Conservation (phyloP, 1,140 invertebrate genomes). For the Riptortus pedestris region DNA sequence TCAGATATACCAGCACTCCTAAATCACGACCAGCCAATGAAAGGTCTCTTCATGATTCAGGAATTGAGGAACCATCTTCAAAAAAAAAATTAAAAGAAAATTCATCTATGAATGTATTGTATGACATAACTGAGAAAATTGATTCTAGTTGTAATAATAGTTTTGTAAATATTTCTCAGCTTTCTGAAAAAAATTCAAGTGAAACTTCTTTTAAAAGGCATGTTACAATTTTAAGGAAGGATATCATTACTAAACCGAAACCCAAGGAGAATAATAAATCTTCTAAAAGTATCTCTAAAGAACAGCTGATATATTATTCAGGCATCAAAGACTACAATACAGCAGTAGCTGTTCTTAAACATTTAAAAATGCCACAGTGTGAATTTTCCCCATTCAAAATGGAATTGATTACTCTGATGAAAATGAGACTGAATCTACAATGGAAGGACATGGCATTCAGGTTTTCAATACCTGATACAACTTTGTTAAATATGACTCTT, state of each 20-base stretch:
- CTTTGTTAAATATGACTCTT: neutral
- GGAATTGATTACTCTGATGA: slow-evolving; percentile 9
- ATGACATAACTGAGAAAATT: neutral
- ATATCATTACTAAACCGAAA: neutral
- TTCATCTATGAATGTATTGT: neutral
- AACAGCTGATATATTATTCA: neutral
- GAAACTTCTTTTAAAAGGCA: neutral
- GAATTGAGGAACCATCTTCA: neutral
- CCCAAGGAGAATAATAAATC: neutral
- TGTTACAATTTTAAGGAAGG: slow-evolving; percentile 1
- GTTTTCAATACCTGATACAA: slow-evolving; percentile 1
- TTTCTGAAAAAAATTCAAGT: neutral
- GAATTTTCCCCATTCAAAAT: slow-evolving; percentile 2
- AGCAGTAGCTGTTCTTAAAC: neutral
- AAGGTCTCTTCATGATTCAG: neutral
- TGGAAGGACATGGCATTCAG: slow-evolving; percentile 3
- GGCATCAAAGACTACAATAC: slow-evolving; percentile 2
- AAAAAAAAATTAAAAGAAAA: neutral
- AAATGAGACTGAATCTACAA: neutral
- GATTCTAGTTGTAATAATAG: neutral
- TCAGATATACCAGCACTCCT: slow-evolving; percentile 1
- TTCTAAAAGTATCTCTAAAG: neutral
- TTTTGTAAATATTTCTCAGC: neutral
- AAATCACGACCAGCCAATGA: neutral
- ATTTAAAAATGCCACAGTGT: slow-evolving; percentile 4